Evolutionary conservation across 2,888 invertebrate species (phyloP), one percentile per base, ranked within the genome.

Genomic region (Mellilla xanthometata): DNA sequence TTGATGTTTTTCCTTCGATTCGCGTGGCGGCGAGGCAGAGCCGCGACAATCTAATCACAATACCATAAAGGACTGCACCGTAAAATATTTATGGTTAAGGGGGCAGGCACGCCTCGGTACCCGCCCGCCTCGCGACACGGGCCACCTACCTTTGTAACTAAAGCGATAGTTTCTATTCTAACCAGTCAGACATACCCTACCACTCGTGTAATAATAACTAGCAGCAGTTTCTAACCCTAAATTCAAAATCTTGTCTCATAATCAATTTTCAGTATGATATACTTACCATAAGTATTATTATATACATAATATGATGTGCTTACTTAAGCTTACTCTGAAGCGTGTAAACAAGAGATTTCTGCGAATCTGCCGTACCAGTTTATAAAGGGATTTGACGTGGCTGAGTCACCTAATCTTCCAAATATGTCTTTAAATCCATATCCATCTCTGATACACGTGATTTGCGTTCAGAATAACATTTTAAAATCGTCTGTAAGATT

Each of bases 1-100:
- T 79, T 74, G 68, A 79, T 77, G 71, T 66, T 57, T 52, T 57
- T 65, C 68, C 68, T 74, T 75, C 75, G 73, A 78, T 79, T 69
- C 68, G 64, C 67, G 69, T 66, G 68, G 66, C 67, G 62, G 62
- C 63, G 65, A 66, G 62, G 62, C 65, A 65, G 65, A 63, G 67
- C 62, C 68, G 69, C 76, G 76, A 81, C 76, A 76, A 80, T 80
- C 80, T 79, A 78, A 81, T 81, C 81, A 77, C 74, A 80, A 75
- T 78, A 72, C 74, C 71, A 74, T 81, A 75, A 80, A 79, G 76
- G 74, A 81, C 71, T 79, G 76, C 72, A 78, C 76, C 72, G 80
- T 83, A 81, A 81, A 82, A 81, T 82, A 83, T 84, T 81, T 81
- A 84, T 76, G 69, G 69, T 60, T 58, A 61, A 67, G 69, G 75